These are phyloP conservation scores for Eupithecia exiguata DNA, from an alignment of 2,888 invertebrate species.

Conservation along the genomic window DNA sequence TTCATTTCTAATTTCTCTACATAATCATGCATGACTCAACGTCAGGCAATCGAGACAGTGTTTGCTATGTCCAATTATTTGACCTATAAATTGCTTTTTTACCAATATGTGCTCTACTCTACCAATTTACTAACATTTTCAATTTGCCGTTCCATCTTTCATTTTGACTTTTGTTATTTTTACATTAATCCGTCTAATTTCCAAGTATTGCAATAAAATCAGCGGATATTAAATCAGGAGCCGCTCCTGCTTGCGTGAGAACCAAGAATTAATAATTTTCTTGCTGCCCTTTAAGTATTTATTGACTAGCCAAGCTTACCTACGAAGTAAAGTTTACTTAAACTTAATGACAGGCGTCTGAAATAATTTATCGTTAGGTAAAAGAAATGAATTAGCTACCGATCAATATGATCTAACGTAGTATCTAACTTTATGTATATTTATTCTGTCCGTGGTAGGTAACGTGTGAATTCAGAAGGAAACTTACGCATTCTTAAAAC, in stretches of 20 bases:
- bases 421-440: not conserved
- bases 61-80: not conserved
- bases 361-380: not conserved
- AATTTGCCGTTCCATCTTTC: not conserved
- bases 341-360: not conserved
- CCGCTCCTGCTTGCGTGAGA: constrained; percentile 29
- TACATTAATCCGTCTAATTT: not conserved
- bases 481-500: not conserved
- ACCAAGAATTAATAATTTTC: constrained; percentile 14
- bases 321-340: not conserved
- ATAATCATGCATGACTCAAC: too few relatives aligned
- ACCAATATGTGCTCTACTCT: not conserved
- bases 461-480: not conserved
- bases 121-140: not conserved
- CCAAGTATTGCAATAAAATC: constrained; percentile 5
- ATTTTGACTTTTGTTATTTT: not conserved
- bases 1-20: not conserved
- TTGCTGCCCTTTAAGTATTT: constrained; percentile 14
- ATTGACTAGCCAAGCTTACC: not conserved
- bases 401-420: not conserved
- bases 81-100: not conserved
- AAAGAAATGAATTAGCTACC: not conserved
- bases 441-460: too few relatives aligned
- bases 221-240: constrained; percentile 7
- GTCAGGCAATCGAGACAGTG: too few relatives aligned